phyloP scores from a whole-genome alignment of 2,888 invertebrate species.

The Heliconius charithonia region DNA sequence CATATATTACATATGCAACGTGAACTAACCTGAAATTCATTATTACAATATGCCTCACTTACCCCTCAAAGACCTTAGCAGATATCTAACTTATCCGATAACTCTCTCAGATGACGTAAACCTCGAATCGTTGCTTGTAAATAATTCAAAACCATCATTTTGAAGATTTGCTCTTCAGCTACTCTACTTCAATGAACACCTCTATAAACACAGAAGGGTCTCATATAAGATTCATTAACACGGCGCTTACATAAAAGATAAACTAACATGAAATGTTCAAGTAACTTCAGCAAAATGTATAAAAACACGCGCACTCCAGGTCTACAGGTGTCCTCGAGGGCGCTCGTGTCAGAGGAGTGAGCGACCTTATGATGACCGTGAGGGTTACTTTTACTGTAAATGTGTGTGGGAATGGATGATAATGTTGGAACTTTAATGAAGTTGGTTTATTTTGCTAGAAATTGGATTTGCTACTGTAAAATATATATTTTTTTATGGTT shows the following conservation, averaged over 20 bases:
- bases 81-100: too few species aligned
- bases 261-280: slow-evolving; percentile 30
- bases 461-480: neutral
- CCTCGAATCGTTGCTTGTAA: too few species aligned
- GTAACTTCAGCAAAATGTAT: slow-evolving; percentile 13
- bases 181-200: slow-evolving; percentile 31
- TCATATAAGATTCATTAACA: slow-evolving; percentile 40
- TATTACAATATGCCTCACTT: too few species aligned
- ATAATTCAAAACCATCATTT: too few species aligned
- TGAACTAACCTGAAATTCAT: too few species aligned
- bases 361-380: slow-evolving; percentile 9
- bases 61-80: too few species aligned
- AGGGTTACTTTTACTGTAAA: neutral
- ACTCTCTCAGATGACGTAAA: too few species aligned
- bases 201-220: slow-evolving; percentile 42
- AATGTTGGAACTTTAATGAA: neutral
- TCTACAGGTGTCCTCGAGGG: slow-evolving; percentile 8
- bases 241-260: slow-evolving; percentile 29
- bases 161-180: neutral
- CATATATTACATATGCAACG: too few species aligned
- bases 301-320: slow-evolving; percentile 11
- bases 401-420: neutral
- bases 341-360: neutral
- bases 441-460: neutral
- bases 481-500: neutral